Percentiles rank a stretch among this genome's conserved stretches.
phyloP scores from a whole-genome alignment of 2,888 invertebrate species.

The Buathra laborator region DNA sequence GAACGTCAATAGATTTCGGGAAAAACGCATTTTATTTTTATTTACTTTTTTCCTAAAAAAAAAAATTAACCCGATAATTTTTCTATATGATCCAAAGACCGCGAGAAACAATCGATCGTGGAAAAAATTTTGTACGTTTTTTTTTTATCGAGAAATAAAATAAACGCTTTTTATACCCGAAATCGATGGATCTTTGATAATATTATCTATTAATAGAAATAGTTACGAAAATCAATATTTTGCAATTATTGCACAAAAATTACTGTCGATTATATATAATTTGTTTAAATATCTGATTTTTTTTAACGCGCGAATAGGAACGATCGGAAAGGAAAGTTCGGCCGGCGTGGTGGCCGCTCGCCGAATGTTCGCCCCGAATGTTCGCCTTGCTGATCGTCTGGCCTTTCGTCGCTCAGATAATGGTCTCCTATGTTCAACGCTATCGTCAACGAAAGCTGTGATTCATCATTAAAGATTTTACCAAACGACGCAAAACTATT shows the following conservation, averaged over 20 bases:
- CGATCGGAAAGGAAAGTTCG: conserved; percentile 69
- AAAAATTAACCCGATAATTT: no score
- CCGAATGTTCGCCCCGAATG: conserved; percentile 83
- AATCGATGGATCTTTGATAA: no score
- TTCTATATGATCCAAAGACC: no score
- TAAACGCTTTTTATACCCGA: neutral
- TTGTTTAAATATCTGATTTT: neutral
- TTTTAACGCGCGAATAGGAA: conserved; percentile 72
- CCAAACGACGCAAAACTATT: conserved; percentile 53
- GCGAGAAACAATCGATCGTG: no score
- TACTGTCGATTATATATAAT: neutral
- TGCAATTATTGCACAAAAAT: neutral
- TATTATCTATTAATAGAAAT: neutral
- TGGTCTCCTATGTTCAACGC: conserved; percentile 78
- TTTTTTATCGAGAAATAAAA: no score
- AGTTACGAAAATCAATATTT: neutral
- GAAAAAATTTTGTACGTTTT: no score
- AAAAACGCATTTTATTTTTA: no score
- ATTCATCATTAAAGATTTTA: conserved; percentile 66
- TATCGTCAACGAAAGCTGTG: conserved; percentile 81
- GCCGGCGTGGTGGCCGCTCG: conserved; percentile 81
- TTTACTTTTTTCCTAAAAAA: no score
- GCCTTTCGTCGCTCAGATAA: conserved; percentile 88
- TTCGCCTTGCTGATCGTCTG: conserved; percentile 88
- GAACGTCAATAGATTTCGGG: no score